Conservation (phyloP, 1,140 invertebrate species). For the Micrasema minimum region DNA sequence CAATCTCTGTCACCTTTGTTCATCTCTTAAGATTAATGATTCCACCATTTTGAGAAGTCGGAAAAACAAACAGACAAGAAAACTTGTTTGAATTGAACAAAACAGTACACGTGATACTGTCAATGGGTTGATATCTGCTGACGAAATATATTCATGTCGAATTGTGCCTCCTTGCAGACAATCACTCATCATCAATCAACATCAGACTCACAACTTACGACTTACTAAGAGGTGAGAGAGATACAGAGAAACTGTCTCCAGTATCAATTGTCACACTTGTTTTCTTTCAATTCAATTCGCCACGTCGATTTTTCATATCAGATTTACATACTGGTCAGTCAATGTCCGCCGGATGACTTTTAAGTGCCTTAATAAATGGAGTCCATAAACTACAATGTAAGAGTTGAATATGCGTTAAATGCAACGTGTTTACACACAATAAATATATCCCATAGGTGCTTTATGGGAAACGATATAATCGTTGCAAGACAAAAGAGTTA, state of each 20-base stretch:
- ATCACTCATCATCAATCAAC: conserved; percentile 50
- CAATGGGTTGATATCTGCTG: conserved; percentile 33
- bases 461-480: conserved; percentile 46
- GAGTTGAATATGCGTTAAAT: conserved; percentile 30
- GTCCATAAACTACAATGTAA: conserved; percentile 18
- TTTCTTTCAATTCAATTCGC: conserved; percentile 39
- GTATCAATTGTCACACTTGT: conserved; percentile 49
- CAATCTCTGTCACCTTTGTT: conserved; percentile 30
- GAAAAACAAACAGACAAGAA: conserved; percentile 31
- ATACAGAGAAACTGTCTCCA: background rate
- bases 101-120: conserved; percentile 39
- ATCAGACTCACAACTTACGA: conserved; percentile 20
- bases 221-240: conserved; percentile 15
- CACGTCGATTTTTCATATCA: conserved; percentile 49
- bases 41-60: conserved; percentile 1
- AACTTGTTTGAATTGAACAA: conserved; percentile 29
- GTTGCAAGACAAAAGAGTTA: conserved; percentile 47
- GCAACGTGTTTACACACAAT: conserved; percentile 45
- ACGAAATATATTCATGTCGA: conserved; percentile 45
- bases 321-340: conserved; percentile 49
- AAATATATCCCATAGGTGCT: conserved; percentile 12
- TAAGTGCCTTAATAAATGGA: conserved; percentile 34
- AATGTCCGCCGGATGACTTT: conserved; percentile 26
- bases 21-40: conserved; percentile 21
- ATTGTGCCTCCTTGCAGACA: conserved; percentile 36